Evolutionary conservation across 2,797 vertebrate genomes (phyloP).

Genomic region (Phylloscopus collybita): DNA sequence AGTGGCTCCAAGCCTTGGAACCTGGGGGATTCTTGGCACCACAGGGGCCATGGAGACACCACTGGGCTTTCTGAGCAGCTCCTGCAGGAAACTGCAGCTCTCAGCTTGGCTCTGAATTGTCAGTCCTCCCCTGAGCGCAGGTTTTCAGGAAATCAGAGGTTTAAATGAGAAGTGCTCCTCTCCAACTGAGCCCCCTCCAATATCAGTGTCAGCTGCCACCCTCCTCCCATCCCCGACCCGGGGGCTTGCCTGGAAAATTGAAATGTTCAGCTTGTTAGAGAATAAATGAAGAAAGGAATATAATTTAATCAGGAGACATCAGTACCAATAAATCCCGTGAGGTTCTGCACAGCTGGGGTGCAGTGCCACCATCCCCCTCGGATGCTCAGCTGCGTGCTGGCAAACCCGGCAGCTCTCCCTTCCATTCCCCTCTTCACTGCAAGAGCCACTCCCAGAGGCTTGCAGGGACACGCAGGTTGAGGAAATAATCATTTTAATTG

Average conservation of each 20-base stretch:
- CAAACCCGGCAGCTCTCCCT: not conserved
- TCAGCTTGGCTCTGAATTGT: not conserved
- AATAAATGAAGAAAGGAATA: not conserved
- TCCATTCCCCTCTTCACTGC: not conserved
- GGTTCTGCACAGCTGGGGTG: not conserved
- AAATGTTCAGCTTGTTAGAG: not conserved
- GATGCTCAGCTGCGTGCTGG: not conserved
- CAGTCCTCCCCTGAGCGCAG: not conserved
- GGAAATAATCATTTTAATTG: not conserved
- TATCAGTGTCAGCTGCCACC: not conserved
- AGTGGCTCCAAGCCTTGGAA: not conserved
- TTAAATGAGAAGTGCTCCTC: not conserved
- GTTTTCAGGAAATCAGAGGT: not conserved
- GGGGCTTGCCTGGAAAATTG: not conserved
- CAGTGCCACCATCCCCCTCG: not conserved
- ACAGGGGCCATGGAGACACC: not conserved
- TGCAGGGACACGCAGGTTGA: not conserved
- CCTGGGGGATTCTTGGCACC: not conserved
- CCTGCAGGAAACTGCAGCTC: not conserved
- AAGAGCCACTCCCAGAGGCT: not conserved
- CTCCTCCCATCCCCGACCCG: not conserved
- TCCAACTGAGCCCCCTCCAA: not conserved
- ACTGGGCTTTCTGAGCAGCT: not conserved
- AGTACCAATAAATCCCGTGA: not conserved
- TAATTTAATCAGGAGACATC: not conserved